Conservation (phyloP, 1,140 invertebrate genomes). For the Galendromus occidentalis region DNA sequence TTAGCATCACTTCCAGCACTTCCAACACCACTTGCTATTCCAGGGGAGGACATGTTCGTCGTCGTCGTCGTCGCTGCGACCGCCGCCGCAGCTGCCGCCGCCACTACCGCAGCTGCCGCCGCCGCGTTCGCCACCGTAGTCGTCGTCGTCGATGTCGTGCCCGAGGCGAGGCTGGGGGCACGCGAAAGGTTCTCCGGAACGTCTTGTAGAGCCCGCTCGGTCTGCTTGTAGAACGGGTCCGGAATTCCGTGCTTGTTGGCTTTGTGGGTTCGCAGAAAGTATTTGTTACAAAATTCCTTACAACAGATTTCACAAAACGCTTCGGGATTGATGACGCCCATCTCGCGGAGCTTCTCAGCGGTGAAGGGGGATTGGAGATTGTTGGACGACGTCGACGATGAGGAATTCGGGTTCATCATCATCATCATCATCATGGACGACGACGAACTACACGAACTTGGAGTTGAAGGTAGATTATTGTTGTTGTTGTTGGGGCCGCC, state of each 20-base stretch:
- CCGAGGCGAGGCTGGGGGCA: conserved; percentile 24
- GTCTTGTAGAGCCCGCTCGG: not conserved
- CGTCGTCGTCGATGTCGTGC: conserved; percentile 37
- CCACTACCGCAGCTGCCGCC: conserved; percentile 21
- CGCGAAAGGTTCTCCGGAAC: not conserved
- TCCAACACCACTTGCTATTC: too few species aligned
- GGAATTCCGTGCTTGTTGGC: conserved; percentile 39
- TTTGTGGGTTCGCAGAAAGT: conserved; percentile 76
- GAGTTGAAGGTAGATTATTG: conserved; percentile 3
- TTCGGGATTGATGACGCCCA: conserved; percentile 62
- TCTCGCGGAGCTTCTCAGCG: conserved; percentile 44
- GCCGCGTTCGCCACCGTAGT: conserved; percentile 17
- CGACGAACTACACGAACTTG: not conserved
- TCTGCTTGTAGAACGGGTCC: conserved; percentile 6
- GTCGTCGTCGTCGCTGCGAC: too few species aligned
- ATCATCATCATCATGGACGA: conserved; percentile 8
- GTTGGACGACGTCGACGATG: conserved; percentile 13
- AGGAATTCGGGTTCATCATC: conserved; percentile 12
- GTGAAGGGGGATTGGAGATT: conserved; percentile 28
- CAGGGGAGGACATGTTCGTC: too few species aligned
- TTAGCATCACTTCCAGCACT: not conserved
- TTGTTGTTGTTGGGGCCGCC: conserved; percentile 11
- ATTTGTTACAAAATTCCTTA: conserved; percentile 87
- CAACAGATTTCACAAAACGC: conserved; percentile 83
- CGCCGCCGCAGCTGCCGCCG: conserved; percentile 25